phyloP scores from a whole-genome alignment of 2,797 vertebrate species.

The Scolopax bukidnonensis region DNA sequence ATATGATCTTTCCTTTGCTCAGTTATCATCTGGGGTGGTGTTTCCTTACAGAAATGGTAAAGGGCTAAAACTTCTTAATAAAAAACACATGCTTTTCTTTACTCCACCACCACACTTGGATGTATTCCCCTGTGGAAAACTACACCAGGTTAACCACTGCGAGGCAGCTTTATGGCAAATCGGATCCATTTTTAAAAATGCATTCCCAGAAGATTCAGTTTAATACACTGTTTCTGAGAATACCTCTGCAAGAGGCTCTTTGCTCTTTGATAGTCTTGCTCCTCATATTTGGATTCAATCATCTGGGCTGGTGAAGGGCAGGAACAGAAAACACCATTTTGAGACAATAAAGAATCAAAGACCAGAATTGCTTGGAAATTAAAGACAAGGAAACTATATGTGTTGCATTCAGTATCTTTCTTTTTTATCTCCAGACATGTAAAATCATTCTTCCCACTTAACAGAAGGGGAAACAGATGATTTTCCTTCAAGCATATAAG shows the following conservation, averaged over 20 bases:
- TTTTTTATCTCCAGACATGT: background rate
- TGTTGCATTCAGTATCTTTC: background rate
- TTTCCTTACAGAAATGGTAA: conserved; percentile 74
- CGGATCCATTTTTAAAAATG: conserved; percentile 45
- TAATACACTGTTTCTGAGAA: conserved; percentile 71
- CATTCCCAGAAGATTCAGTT: conserved; percentile 60
- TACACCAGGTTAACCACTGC: conserved; percentile 63
- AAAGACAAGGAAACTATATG: background rate
- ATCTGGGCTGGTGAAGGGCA: background rate
- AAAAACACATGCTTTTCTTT: conserved; percentile 75
- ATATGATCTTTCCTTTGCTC: conserved; percentile 66
- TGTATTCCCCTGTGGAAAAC: conserved; percentile 56
- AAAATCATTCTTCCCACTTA: background rate
- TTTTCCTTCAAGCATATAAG: background rate
- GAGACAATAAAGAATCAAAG: background rate
- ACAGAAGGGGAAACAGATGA: background rate
- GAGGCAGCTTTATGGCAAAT: conserved; percentile 71
- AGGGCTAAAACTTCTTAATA: conserved; percentile 74
- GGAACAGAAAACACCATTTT: background rate
- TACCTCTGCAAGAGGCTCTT: conserved; percentile 35
- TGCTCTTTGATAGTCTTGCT: conserved; percentile 55
- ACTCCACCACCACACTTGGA: conserved; percentile 68
- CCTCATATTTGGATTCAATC: conserved; percentile 48
- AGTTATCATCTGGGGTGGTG: conserved; percentile 69
- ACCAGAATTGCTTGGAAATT: background rate